Conservation (phyloP, 2,113 vertebrate genomes). For the Malurus alboscapulatus region DNA sequence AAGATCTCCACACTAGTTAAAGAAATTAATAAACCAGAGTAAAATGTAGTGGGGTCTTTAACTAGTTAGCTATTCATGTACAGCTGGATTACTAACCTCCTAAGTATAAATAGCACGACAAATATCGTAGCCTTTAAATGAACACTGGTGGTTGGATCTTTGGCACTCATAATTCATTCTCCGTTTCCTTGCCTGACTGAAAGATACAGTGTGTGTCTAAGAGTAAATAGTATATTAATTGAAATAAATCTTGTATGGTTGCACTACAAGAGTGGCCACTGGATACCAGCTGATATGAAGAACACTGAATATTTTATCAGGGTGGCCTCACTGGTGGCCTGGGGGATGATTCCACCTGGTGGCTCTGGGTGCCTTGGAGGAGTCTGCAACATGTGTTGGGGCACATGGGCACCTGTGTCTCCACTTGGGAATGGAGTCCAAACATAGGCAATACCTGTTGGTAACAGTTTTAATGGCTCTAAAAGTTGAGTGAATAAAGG, state of each 20-base stretch:
- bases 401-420: neutral
- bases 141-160: neutral
- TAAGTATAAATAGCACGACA: neutral
- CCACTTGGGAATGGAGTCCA: neutral
- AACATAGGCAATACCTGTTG: neutral
- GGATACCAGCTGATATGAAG: neutral
- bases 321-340: neutral
- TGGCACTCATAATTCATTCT: neutral
- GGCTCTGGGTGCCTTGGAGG: neutral
- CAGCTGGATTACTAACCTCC: neutral
- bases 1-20: neutral
- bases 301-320: neutral
- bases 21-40: neutral
- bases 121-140: neutral
- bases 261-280: neutral
- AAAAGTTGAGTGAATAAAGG: neutral
- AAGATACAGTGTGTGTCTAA: neutral
- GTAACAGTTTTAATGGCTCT: neutral
- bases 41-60: neutral
- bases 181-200: neutral
- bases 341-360: neutral
- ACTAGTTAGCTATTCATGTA: neutral
- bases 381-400: accelerated
- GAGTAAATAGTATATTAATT: neutral
- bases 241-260: neutral